Evolutionary conservation across 2,888 invertebrate species (phyloP), one percentile per base, ranked within the genome.

Genomic region (Drosophila acutilabella): DNA sequence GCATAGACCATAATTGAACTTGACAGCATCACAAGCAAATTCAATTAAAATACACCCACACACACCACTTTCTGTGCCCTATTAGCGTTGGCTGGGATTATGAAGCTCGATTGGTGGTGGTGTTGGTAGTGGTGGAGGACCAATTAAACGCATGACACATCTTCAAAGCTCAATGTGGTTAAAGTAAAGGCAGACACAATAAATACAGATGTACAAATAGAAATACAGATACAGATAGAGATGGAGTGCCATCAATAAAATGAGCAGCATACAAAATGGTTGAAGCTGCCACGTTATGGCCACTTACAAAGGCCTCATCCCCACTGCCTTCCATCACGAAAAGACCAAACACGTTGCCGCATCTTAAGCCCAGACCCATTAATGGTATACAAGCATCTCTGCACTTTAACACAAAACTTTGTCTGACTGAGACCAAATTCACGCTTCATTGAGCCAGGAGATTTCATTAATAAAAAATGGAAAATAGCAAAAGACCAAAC

Each of bases 391-490:
- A 8, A 20, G 20, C 38, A 36, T 23, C 56, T 44, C 41, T 54
- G 48, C 42, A 54, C 26, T 33, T 42, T 45, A 52, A 38, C 60
- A 61, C 51, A 62, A 73, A 60, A 66, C 64, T 64, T 38, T 45
- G 59, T 60, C 51, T 71, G 45, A 30, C 45, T 48, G 38, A 20
- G 48, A 26, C 44, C 58, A 71, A 65, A 86, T 82, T 86, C 73
- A 80, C 89, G 89, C 88, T 89, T 86, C 89, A 89, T 89, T 86
- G 87, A 77, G 79, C 84, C 83, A 86, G 81, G 74, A 82, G 86
- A 88, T 86, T 86, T 86, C 89, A 89, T 89, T 88, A 86, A 88
- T 89, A 86, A 89, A 88, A 85, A 89, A 88, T 77, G 72, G 71
- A 84, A 86, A 85, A 81, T 64, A 83, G 73, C 76, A 71, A 41